These are phyloP conservation scores for Parazoanthus atlanticus DNA, from an alignment of 92 coral and sea anemone genomes.

Conservation along the genomic window DNA sequence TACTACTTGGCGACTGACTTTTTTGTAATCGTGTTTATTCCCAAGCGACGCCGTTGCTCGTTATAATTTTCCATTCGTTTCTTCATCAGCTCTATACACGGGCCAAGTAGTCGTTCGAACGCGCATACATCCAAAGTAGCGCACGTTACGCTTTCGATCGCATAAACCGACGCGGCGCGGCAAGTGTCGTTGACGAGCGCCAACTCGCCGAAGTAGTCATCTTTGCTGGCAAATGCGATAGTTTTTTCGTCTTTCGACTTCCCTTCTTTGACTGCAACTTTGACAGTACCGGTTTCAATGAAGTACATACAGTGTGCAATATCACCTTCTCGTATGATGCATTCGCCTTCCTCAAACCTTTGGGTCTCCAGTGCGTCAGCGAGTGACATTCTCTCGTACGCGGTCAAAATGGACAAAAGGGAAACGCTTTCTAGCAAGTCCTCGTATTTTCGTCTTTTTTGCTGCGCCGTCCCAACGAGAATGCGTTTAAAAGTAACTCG, in stretches of 20 bases:
- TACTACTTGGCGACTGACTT: neutral
- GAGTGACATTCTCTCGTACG: slow-evolving; percentile 54
- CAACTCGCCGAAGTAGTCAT: slow-evolving; percentile 64
- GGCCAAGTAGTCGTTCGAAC: slow-evolving; percentile 65
- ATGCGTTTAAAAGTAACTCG: slow-evolving; percentile 59
- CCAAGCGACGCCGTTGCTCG: slow-evolving; percentile 46
- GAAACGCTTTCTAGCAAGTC: slow-evolving; percentile 51
- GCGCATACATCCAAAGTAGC: slow-evolving; percentile 60
- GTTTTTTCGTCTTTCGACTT: slow-evolving; percentile 29
- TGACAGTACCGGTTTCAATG: slow-evolving; percentile 59
- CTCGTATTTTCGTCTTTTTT: slow-evolving; percentile 55
- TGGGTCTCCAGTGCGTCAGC: slow-evolving; percentile 61
- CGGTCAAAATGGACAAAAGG: slow-evolving; percentile 50
- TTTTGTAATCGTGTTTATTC: slow-evolving; percentile 44
- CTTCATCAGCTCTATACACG: slow-evolving; percentile 58
- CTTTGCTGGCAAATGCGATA: slow-evolving; percentile 48
- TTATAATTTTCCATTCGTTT: slow-evolving; percentile 53
- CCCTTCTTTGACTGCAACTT: slow-evolving; percentile 37
- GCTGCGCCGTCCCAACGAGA: slow-evolving; percentile 61
- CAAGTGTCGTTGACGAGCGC: slow-evolving; percentile 54
- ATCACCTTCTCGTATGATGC: slow-evolving; percentile 57
- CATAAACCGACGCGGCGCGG: slow-evolving; percentile 59
- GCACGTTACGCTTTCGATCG: slow-evolving; percentile 51
- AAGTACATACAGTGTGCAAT: slow-evolving; percentile 56
- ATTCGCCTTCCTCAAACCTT: slow-evolving; percentile 50